Conservation (phyloP, 2,888 invertebrate genomes). For the Subacronicta megacephala region DNA sequence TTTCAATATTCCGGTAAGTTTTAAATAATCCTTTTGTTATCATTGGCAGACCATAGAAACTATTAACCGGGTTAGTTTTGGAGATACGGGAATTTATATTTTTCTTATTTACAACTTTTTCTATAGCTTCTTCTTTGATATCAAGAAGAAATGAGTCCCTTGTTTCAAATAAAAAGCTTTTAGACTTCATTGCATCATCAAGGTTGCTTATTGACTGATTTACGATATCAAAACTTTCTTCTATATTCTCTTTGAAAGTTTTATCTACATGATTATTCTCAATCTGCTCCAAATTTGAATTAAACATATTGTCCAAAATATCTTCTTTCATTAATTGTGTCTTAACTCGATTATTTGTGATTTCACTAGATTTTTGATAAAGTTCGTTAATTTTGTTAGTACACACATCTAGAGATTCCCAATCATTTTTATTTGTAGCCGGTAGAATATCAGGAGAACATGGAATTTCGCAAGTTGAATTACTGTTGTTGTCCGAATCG, state of each 20-base stretch:
- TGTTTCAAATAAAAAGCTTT: slow-evolving; percentile 74
- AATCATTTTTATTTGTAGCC: slow-evolving; percentile 63
- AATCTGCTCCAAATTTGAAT: slow-evolving; percentile 71
- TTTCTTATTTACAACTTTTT: slow-evolving; percentile 47
- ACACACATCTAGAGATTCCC: slow-evolving; percentile 70
- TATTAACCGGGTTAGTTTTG: slow-evolving; percentile 48
- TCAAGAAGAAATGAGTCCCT: slow-evolving; percentile 83
- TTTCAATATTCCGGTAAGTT: slow-evolving; percentile 93
- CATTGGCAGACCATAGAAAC: slow-evolving; percentile 94
- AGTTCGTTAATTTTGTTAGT: slow-evolving; percentile 54
- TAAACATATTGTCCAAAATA: slow-evolving; percentile 77
- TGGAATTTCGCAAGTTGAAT: slow-evolving; percentile 67
- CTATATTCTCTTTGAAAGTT: slow-evolving; percentile 55
- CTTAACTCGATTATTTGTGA: slow-evolving; percentile 20
- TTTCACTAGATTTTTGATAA: slow-evolving; percentile 36
- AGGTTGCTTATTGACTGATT: slow-evolving; percentile 87
- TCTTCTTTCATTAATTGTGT: slow-evolving; percentile 68
- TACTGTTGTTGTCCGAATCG: slow-evolving; percentile 72
- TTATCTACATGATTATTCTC: slow-evolving; percentile 56
- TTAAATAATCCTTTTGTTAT: slow-evolving; percentile 92
- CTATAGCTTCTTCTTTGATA: slow-evolving; percentile 74
- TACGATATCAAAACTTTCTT: slow-evolving; percentile 84
- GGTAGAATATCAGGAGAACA: slow-evolving; percentile 71
- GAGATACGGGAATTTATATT: slow-evolving; percentile 26
- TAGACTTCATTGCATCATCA: slow-evolving; percentile 64